These are phyloP conservation scores for Hyposmocoma kahamanoa DNA, from an alignment of 1,140 invertebrate species.

Conservation along the genomic window DNA sequence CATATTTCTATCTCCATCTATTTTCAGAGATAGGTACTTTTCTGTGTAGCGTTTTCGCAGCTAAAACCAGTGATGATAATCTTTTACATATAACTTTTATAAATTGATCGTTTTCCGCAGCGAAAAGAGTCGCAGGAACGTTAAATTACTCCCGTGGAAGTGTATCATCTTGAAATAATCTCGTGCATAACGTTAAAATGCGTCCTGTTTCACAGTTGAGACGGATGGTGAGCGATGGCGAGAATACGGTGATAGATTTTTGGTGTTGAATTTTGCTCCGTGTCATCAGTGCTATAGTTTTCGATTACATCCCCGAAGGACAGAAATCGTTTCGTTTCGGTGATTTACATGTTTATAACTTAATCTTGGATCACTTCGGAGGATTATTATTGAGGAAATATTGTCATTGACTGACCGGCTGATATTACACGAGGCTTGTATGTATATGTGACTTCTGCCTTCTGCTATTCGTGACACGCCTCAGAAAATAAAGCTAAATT, in stretches of 20 bases:
- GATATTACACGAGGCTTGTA: constrained; percentile 74
- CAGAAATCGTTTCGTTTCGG: constrained; percentile 49
- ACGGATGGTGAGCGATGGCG: constrained; percentile 70
- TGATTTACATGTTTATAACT: constrained; percentile 50
- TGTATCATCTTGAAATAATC: constrained; percentile 50
- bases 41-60: constrained; percentile 71
- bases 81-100: constrained; percentile 68
- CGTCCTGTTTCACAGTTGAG: constrained; percentile 63
- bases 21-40: constrained; percentile 73
- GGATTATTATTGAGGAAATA: constrained; percentile 59
- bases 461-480: constrained; percentile 71
- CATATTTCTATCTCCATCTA: constrained; percentile 73
- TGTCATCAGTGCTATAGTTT: constrained; percentile 66
- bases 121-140: constrained; percentile 50
- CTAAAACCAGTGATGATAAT: constrained; percentile 68
- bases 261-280: constrained; percentile 71
- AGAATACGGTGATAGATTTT: constrained; percentile 73
- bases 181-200: constrained; percentile 61
- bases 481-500: constrained; percentile 69
- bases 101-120: constrained; percentile 65
- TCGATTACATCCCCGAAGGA: constrained; percentile 47
- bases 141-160: constrained; percentile 53
- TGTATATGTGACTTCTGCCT: constrained; percentile 71
- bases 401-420: constrained; percentile 73
- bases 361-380: constrained; percentile 47